Conservation (phyloP, 2,888 invertebrate species). For the Drosophila prolongata region DNA sequence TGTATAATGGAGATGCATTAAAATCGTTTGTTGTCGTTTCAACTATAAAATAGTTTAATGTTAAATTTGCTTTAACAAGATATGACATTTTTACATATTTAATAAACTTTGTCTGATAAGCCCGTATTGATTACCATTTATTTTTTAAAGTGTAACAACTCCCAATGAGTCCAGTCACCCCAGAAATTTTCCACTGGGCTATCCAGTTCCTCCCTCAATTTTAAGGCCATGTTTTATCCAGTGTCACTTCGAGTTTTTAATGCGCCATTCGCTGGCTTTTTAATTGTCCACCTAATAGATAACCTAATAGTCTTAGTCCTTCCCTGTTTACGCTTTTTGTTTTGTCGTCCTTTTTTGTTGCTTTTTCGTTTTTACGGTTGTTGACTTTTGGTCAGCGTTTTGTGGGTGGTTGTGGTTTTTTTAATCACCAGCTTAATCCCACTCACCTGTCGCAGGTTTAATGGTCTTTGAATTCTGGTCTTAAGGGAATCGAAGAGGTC, state of each 20-base stretch:
- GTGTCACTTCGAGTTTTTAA: constrained; percentile 61
- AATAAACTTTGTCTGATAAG: no score
- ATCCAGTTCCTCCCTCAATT: constrained; percentile 24
- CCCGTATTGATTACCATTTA: no score
- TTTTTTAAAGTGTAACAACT: neutral
- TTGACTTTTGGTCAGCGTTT: constrained; percentile 52
- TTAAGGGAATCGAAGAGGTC: constrained; percentile 35
- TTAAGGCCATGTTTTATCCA: constrained; percentile 38
- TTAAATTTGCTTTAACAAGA: no score
- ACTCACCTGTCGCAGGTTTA: constrained; percentile 8
- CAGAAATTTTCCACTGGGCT: constrained; percentile 11
- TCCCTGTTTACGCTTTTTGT: constrained; percentile 10
- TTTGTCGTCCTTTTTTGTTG: constrained; percentile 5
- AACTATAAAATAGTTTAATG: no score
- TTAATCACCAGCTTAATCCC: constrained; percentile 21
- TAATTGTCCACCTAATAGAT: constrained; percentile 68
- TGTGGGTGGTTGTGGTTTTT: constrained; percentile 11
- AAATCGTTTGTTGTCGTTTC: no score
- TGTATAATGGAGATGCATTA: no score
- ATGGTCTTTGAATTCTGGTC: neutral
- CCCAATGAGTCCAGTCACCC: constrained; percentile 58
- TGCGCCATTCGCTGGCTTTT: constrained; percentile 59
- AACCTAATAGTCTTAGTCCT: constrained; percentile 34
- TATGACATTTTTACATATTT: neutral
- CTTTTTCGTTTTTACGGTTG: constrained; percentile 46